These are phyloP conservation scores for Candidula unifasciata DNA, from an alignment of 2,888 invertebrate species.

Conservation along the genomic window DNA sequence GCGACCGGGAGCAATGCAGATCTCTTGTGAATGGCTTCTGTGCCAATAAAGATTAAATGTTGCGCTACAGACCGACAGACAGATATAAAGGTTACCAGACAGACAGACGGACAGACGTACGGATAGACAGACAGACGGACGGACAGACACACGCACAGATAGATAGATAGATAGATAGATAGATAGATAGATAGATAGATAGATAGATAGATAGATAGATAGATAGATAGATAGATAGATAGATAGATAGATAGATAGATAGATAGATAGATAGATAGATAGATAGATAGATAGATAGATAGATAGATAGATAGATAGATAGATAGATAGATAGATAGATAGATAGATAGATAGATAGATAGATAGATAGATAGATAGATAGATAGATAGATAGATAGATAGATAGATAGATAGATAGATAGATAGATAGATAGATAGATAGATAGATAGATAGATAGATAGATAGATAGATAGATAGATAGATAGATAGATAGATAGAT, in stretches of 20 bases:
- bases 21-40: too few relatives aligned
- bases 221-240: background rate
- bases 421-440: too few relatives aligned
- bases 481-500: too few relatives aligned
- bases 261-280: constrained; percentile 4
- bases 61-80: too few relatives aligned
- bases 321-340: background rate
- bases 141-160: background rate
- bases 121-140: background rate
- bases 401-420: too few relatives aligned
- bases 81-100: background rate
- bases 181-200: background rate
- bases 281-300: background rate
- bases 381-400: background rate
- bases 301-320: background rate
- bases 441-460: too few relatives aligned
- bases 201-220: constrained; percentile 3
- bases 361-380: background rate
- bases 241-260: constrained; percentile 7
- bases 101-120: background rate
- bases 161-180: background rate
- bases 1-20: too few relatives aligned
- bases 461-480: too few relatives aligned
- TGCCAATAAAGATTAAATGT: too few relatives aligned
- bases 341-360: background rate